phyloP scores from a whole-genome alignment of 2,113 vertebrate species.

The Tiliqua scincoides region DNA sequence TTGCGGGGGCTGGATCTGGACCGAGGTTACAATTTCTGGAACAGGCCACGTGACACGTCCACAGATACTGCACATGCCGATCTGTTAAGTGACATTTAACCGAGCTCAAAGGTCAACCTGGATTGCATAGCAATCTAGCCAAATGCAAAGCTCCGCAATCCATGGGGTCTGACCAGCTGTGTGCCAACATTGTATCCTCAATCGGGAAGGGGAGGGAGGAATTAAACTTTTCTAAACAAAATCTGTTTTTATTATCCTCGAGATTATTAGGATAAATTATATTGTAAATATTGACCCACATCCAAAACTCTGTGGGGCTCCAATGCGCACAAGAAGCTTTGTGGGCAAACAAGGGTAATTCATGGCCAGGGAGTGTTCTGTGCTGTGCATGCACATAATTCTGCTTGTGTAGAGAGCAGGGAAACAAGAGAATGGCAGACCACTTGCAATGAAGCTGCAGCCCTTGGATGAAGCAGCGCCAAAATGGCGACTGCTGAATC shows the following conservation, averaged over 20 bases:
- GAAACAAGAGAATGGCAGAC: too few species aligned
- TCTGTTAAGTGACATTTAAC: not conserved
- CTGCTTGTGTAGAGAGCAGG: too few species aligned
- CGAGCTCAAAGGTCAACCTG: not conserved
- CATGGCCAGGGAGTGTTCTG: not conserved
- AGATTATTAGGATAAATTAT: not conserved
- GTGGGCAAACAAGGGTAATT: not conserved
- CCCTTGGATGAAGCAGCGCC: too few species aligned
- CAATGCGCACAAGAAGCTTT: not conserved
- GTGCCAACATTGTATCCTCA: not conserved
- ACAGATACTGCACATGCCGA: fast-evolving
- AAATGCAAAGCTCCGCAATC: not conserved
- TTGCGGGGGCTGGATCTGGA: slow-evolving; percentile 50
- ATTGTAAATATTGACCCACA: not conserved
- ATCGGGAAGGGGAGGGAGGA: not conserved
- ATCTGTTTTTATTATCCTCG: not conserved
- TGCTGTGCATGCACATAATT: not conserved
- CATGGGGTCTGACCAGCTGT: not conserved
- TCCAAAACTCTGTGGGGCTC: not conserved
- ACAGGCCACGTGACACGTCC: not conserved
- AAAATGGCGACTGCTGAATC: too few species aligned
- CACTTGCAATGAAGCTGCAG: too few species aligned
- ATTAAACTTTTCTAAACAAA: not conserved
- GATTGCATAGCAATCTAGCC: not conserved
- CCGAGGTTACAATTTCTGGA: slow-evolving; percentile 21